Evolutionary conservation across 1,140 invertebrate species (phyloP).

Genomic region (Ceratitis capitata): DNA sequence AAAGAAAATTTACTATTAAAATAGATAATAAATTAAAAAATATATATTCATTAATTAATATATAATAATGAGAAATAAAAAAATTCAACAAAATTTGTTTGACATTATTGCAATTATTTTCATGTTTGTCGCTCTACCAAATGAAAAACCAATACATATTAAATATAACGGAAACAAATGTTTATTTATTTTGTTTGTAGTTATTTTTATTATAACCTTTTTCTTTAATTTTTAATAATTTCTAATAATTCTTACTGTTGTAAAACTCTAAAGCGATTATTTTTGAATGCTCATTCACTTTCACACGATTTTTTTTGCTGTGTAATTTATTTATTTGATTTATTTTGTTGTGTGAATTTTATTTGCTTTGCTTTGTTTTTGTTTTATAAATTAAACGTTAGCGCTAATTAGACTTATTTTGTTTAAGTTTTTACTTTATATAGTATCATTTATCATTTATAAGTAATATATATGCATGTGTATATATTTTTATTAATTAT

Average conservation of each 20-base stretch:
- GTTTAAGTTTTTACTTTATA: not conserved
- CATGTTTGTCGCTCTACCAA: not conserved
- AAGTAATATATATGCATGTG: conserved; percentile 40
- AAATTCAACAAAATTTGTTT: too few species aligned
- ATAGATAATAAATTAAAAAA: not conserved
- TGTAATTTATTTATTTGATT: not conserved
- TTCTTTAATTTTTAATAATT: conserved; percentile 38
- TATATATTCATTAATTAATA: not conserved
- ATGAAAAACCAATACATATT: conserved; percentile 11
- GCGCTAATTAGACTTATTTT: conserved; percentile 37
- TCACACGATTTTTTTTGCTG: not conserved
- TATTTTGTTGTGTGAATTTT: conserved; percentile 34
- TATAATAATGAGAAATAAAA: too few species aligned
- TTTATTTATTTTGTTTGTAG: not conserved
- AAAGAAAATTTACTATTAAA: too few species aligned
- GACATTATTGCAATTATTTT: conserved; percentile 14
- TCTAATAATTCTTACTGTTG: conserved; percentile 32
- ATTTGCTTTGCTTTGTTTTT: not conserved
- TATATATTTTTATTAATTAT: conserved; percentile 36
- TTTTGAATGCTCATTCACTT: conserved; percentile 36
- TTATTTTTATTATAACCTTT: conserved; percentile 31
- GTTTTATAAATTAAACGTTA: conserved; percentile 26
- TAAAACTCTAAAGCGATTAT: conserved; percentile 47
- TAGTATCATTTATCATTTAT: conserved; percentile 31
- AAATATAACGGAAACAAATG: conserved; percentile 4